A percentile compares a stretch with the other conserved stretches of the same genome.
These are phyloP conservation scores for Nemotelus pantherinus DNA, from an alignment of 2,888 invertebrate genomes.

Conservation along the genomic window DNA sequence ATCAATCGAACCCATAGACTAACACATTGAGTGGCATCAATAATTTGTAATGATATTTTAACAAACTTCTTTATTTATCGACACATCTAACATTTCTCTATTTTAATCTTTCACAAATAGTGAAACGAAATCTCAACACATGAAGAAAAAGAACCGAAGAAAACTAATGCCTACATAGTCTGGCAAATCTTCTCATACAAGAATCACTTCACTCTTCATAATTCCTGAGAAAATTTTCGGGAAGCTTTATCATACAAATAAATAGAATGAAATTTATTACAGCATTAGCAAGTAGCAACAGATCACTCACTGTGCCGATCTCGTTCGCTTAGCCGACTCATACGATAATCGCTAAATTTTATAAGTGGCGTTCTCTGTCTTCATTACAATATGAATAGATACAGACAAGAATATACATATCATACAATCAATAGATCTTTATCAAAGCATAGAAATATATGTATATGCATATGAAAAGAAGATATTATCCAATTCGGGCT, in stretches of 20 bases:
- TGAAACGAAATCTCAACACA: too few species aligned
- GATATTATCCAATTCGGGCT: not conserved
- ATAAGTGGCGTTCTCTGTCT: constrained; percentile 3
- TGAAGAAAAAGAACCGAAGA: not conserved
- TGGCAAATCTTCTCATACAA: not conserved
- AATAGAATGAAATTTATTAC: constrained; percentile 26
- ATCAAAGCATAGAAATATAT: not conserved
- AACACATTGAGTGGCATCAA: too few species aligned
- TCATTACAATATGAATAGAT: constrained; percentile 21
- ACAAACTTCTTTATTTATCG: too few species aligned
- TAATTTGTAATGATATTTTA: too few species aligned
- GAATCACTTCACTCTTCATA: not conserved
- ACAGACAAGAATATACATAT: not conserved
- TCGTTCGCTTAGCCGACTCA: too few species aligned
- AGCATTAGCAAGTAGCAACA: constrained; percentile 9
- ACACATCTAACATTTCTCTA: too few species aligned
- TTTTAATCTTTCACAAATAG: too few species aligned
- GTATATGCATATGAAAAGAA: not conserved
- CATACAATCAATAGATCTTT: not conserved
- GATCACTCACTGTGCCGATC: not conserved
- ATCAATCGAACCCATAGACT: too few species aligned
- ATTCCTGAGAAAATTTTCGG: not conserved
- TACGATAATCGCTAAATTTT: too few species aligned
- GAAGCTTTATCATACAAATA: not conserved
- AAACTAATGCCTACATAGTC: not conserved